Percentiles rank a stretch among this genome's conserved stretches.
Conservation (phyloP, 2,113 vertebrate species). For the Rousettus leschenaultii region DNA sequence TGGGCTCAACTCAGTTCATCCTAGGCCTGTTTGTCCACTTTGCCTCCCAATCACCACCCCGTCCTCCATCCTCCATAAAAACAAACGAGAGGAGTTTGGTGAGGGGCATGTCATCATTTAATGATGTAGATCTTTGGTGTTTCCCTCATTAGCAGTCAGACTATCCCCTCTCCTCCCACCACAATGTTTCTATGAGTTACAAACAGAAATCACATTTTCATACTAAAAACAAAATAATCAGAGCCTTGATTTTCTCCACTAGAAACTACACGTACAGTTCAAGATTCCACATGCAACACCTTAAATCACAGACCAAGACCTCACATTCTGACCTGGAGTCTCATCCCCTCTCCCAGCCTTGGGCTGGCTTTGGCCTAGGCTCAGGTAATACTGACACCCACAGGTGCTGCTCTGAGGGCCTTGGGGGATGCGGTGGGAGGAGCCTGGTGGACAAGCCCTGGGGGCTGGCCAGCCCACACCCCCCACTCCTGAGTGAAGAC, state of each 20-base stretch:
- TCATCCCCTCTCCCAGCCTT: constrained; percentile 63
- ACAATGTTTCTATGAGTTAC: constrained; percentile 84
- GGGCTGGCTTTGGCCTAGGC: constrained; percentile 70
- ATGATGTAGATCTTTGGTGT: constrained; percentile 88
- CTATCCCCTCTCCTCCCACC: constrained; percentile 81
- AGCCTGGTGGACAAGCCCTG: constrained; percentile 1
- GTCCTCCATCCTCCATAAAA: constrained; percentile 1
- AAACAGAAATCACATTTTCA: constrained; percentile 87
- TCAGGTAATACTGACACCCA: constrained; percentile 77
- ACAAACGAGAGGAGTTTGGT: constrained; percentile 64
- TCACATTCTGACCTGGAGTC: constrained; percentile 81
- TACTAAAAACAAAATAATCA: constrained; percentile 85
- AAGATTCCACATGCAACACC: constrained; percentile 89
- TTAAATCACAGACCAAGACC: constrained; percentile 86
- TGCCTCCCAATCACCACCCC: not conserved
- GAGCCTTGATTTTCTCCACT: constrained; percentile 87
- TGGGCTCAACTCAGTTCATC: not conserved
- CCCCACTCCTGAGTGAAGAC: constrained; percentile 61
- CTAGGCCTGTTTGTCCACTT: too few relatives aligned
- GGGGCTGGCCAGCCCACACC: constrained; percentile 63
- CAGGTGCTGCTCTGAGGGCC: constrained; percentile 51
- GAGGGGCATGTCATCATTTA: constrained; percentile 86
- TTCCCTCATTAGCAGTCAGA: constrained; percentile 85
- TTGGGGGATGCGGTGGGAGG: not conserved
- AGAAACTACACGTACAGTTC: constrained; percentile 87